Percentiles rank a stretch among this genome's conserved stretches.
phyloP scores from a whole-genome alignment of 2,113 vertebrate genomes.

The Bubo scandiacus region DNA sequence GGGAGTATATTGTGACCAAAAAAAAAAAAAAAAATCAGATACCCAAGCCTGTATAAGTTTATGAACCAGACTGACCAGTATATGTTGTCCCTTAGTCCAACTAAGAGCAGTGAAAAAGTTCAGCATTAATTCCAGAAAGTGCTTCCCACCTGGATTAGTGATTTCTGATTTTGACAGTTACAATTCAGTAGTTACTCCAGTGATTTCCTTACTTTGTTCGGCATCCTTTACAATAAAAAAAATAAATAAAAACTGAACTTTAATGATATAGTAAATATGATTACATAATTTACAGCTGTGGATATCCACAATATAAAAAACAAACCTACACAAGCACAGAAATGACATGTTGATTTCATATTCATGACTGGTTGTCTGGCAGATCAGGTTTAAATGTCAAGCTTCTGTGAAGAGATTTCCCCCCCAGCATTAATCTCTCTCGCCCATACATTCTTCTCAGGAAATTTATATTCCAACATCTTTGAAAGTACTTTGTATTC shows the following conservation, averaged over 20 bases:
- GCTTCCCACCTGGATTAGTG: background rate
- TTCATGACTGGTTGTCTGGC: background rate
- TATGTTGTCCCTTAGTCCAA: background rate
- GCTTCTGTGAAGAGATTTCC: background rate
- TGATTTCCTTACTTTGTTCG: background rate
- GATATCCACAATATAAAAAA: background rate
- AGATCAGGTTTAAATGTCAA: background rate
- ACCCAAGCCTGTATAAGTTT: background rate
- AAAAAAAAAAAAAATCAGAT: background rate
- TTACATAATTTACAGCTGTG: background rate
- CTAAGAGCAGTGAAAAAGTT: background rate
- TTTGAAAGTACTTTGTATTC: background rate
- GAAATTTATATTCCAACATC: background rate
- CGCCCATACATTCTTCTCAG: background rate
- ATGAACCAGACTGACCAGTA: background rate
- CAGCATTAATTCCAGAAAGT: background rate
- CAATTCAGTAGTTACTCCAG: background rate
- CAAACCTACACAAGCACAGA: background rate
- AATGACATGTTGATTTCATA: conserved; percentile 11
- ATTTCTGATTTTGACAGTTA: background rate
- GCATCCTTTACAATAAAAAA: background rate
- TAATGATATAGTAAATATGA: background rate
- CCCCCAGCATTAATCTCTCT: background rate
- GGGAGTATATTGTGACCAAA: background rate
- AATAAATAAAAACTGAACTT: background rate